phyloP scores from a whole-genome alignment of 92 coral and sea anemone species.

The Epizoanthus illoricatus region DNA sequence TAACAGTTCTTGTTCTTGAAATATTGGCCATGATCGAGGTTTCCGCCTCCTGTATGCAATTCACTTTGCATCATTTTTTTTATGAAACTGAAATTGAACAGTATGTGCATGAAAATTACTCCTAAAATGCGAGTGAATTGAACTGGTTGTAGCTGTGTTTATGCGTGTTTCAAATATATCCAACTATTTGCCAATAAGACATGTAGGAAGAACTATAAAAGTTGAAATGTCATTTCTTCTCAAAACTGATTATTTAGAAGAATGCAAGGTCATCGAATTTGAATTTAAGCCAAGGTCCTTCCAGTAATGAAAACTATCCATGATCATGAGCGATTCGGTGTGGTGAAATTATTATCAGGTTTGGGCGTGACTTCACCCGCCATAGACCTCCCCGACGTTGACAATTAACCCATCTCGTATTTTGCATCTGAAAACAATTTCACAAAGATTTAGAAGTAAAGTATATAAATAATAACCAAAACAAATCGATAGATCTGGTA shows the following conservation, averaged over 20 bases:
- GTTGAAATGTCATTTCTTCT: neutral
- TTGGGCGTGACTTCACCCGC: neutral
- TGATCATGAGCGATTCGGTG: conserved; percentile 17
- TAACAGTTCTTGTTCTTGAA: conserved; percentile 18
- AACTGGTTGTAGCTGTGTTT: too few relatives aligned
- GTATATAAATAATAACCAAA: too few relatives aligned
- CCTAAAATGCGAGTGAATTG: too few relatives aligned
- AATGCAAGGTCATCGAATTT: conserved; percentile 5
- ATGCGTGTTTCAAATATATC: neutral
- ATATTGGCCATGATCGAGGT: neutral
- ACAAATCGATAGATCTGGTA: too few relatives aligned
- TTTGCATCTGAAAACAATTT: too few relatives aligned
- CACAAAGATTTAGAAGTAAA: too few relatives aligned
- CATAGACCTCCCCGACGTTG: conserved; percentile 28
- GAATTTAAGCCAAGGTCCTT: conserved; percentile 13
- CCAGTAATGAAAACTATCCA: neutral
- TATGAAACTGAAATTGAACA: too few relatives aligned
- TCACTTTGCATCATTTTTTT: too few relatives aligned
- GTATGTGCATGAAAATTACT: too few relatives aligned
- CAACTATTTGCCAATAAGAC: neutral
- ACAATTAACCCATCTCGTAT: too few relatives aligned
- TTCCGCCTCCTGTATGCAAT: neutral
- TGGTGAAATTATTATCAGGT: conserved; percentile 14
- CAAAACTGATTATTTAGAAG: too few relatives aligned
- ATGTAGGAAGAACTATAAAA: neutral